Percentiles rank a stretch among this genome's conserved stretches.
Evolutionary conservation across 1,140 invertebrate species (phyloP).

Genomic region (Tetraneura akinire): DNA sequence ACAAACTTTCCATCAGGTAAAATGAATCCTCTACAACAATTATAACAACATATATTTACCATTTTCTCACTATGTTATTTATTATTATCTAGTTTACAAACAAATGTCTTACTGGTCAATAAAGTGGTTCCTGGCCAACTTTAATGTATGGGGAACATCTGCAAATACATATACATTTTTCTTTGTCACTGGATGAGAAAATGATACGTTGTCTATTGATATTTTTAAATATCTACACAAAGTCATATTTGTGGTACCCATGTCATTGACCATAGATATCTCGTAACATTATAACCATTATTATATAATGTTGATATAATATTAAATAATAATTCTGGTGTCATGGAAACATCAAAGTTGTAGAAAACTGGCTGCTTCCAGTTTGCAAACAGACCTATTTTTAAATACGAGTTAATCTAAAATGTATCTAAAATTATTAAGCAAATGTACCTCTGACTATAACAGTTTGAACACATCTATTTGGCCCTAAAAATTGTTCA

Average conservation of each 20-base stretch:
- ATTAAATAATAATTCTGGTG: background rate
- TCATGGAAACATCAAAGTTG: too few species aligned
- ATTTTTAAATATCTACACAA: slow-evolving; percentile 24
- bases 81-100: too few species aligned
- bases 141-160: background rate
- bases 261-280: slow-evolving; percentile 36
- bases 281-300: background rate
- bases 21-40: slow-evolving; percentile 9
- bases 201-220: background rate
- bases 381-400: too few species aligned
- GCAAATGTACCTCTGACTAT: too few species aligned
- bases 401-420: too few species aligned
- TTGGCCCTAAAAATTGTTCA: too few species aligned
- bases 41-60: background rate
- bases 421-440: too few species aligned
- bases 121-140: slow-evolving; percentile 13
- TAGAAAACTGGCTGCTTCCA: too few species aligned
- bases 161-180: slow-evolving; percentile 1
- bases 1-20: background rate
- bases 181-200: background rate
- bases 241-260: background rate
- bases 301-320: background rate
- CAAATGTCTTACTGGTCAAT: background rate
- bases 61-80: background rate
- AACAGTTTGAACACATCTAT: too few species aligned